Conservation (phyloP, 2,888 invertebrate genomes). For the Nycteola revayana region DNA sequence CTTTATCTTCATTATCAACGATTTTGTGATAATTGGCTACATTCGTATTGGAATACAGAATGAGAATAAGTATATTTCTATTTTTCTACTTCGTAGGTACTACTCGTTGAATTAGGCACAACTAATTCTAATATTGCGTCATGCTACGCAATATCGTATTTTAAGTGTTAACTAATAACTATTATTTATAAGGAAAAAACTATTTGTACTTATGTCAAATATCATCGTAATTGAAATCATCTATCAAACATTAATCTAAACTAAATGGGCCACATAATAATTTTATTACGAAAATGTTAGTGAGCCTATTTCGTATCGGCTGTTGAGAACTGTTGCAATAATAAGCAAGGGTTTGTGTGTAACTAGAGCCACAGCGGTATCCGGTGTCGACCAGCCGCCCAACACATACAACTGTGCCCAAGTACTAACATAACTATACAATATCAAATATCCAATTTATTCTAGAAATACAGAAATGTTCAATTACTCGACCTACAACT, state of each 20-base stretch:
- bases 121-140: too few relatives aligned
- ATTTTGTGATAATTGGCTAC: conserved; percentile 21
- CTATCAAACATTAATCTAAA: too few relatives aligned
- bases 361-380: conserved; percentile 58
- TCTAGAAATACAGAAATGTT: conserved; percentile 30
- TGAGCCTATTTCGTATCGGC: conserved; percentile 40
- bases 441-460: conserved; percentile 43
- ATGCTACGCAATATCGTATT: too few relatives aligned
- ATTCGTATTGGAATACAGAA: conserved; percentile 13
- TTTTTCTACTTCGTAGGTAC: too few relatives aligned
- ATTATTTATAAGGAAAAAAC: too few relatives aligned
- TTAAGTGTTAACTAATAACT: too few relatives aligned
- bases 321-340: conserved; percentile 46
- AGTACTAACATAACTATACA: conserved; percentile 33
- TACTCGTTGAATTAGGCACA: too few relatives aligned
- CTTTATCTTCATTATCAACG: conserved; percentile 31
- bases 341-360: conserved; percentile 62
- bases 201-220: too few relatives aligned
- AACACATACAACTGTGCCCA: conserved; percentile 46
- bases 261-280: too few relatives aligned
- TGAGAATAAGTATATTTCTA: too few relatives aligned
- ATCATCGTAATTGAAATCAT: too few relatives aligned
- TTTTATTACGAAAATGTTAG: conserved; percentile 8
- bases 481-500: conserved; percentile 11
- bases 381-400: conserved; percentile 58